phyloP scores from a whole-genome alignment of 2,888 invertebrate species.

The Linnaemya tessellans region DNA sequence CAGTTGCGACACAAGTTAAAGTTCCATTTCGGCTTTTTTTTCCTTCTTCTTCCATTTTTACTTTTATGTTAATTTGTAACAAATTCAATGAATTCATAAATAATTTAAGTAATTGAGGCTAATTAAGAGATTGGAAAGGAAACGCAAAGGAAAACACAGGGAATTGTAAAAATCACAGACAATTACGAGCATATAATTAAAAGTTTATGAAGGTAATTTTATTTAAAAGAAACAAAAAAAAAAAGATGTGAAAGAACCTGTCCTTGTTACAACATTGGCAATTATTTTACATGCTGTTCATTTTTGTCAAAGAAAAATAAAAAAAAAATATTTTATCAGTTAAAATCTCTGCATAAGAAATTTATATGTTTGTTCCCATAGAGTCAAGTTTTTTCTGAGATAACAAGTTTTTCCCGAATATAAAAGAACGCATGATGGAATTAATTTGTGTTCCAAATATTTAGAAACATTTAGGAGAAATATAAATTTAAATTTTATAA shows the following conservation, averaged over 20 bases:
- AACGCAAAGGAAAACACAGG: neutral
- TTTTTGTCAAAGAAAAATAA: neutral
- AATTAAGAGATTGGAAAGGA: conserved; percentile 60
- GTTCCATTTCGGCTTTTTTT: conserved; percentile 22
- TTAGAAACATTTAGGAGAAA: neutral
- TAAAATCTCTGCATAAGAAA: neutral
- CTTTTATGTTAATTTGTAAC: conserved; percentile 48
- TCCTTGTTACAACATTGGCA: neutral
- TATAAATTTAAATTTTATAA: neutral
- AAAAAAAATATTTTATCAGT: neutral
- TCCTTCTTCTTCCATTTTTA: neutral
- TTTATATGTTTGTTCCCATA: neutral
- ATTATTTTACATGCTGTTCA: neutral
- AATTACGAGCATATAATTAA: neutral
- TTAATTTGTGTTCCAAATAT: neutral
- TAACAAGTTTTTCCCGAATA: neutral
- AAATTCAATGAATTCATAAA: conserved; percentile 65
- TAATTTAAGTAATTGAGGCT: conserved; percentile 61
- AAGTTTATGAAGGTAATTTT: neutral
- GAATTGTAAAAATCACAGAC: neutral
- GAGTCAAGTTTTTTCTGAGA: neutral
- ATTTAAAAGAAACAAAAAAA: neutral
- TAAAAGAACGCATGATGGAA: too few relatives aligned
- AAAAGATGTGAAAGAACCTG: neutral
- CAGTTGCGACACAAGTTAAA: conserved; percentile 65